phyloP scores from a whole-genome alignment of 1,140 invertebrate genomes.

The Eubasilissa regina region DNA sequence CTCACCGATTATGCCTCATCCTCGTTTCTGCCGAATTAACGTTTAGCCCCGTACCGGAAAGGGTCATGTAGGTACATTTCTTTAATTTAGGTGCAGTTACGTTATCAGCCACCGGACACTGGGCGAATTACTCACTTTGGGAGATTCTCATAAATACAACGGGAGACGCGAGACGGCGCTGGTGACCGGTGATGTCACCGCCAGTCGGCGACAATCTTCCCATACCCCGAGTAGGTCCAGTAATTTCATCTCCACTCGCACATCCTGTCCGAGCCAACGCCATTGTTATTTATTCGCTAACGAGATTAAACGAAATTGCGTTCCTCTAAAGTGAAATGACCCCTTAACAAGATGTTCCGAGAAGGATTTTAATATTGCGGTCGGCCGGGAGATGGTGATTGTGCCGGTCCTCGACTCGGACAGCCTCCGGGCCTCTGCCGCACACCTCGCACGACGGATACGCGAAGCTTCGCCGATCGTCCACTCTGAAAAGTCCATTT shows the following conservation, averaged over 20 bases:
- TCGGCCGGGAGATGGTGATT: constrained; percentile 17
- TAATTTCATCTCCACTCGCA: constrained; percentile 42
- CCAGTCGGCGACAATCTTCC: constrained; percentile 4
- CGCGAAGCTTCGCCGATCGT: too few relatives aligned
- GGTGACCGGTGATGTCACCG: constrained; percentile 27
- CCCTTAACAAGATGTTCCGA: constrained; percentile 60
- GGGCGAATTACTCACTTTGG: constrained; percentile 20
- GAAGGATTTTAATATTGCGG: constrained; percentile 56
- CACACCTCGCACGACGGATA: constrained; percentile 2
- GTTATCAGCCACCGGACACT: constrained; percentile 23
- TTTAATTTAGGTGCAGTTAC: neutral
- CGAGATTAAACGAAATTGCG: constrained; percentile 60
- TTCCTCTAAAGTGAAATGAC: constrained; percentile 60
- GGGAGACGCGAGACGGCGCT: neutral
- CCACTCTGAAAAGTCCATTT: too few relatives aligned
- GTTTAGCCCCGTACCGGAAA: too few relatives aligned
- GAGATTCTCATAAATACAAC: neutral
- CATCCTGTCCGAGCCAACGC: constrained; percentile 55
- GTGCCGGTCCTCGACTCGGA: neutral
- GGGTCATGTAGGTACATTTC: too few relatives aligned
- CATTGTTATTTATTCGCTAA: constrained; percentile 58
- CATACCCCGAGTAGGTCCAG: constrained; percentile 25
- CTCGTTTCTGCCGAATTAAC: too few relatives aligned
- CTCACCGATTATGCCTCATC: neutral
- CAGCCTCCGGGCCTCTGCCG: neutral